A percentile compares a stretch with the other conserved stretches of the same genome.
Conservation (phyloP, 1,140 invertebrate species). For the Steinernema feltiae region DNA sequence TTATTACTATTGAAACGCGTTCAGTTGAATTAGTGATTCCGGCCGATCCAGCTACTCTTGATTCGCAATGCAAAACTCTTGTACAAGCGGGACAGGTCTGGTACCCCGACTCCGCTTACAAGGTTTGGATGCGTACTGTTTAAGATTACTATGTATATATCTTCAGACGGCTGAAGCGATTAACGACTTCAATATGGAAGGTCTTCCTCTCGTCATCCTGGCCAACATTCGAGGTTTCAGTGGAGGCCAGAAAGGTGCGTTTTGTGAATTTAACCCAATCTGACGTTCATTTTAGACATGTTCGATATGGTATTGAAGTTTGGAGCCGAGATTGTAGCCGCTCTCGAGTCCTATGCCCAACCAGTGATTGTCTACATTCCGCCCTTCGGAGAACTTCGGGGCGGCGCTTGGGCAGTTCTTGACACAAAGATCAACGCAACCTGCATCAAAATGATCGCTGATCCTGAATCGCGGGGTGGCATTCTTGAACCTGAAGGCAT, state of each 20-base stretch:
- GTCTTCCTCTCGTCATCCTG: conserved; percentile 91
- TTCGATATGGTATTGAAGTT: conserved; percentile 98
- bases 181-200: conserved; percentile 87
- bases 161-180: conserved; percentile 95
- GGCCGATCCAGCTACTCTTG: conserved; percentile 94
- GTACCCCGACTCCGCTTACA: conserved; percentile 89
- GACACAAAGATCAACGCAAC: conserved; percentile 88
- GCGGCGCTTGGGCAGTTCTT: conserved; percentile 97
- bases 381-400: conserved; percentile 85
- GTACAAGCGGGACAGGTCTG: conserved; percentile 91
- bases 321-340: conserved; percentile 96
- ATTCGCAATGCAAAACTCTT: conserved; percentile 85
- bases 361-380: conserved; percentile 94
- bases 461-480: conserved; percentile 79
- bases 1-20: conserved; percentile 91
- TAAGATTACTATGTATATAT: not conserved
- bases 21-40: conserved; percentile 89
- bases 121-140: conserved; percentile 24
- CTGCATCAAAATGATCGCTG: conserved; percentile 98
- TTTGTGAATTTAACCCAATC: no score
- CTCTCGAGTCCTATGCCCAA: conserved; percentile 75
- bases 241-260: conserved; percentile 90
- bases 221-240: conserved; percentile 99
- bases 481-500: conserved; percentile 91
- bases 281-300: conserved; percentile 83